Conservation (phyloP, 2,797 vertebrate genomes). For the Tokudaia muenninki region DNA sequence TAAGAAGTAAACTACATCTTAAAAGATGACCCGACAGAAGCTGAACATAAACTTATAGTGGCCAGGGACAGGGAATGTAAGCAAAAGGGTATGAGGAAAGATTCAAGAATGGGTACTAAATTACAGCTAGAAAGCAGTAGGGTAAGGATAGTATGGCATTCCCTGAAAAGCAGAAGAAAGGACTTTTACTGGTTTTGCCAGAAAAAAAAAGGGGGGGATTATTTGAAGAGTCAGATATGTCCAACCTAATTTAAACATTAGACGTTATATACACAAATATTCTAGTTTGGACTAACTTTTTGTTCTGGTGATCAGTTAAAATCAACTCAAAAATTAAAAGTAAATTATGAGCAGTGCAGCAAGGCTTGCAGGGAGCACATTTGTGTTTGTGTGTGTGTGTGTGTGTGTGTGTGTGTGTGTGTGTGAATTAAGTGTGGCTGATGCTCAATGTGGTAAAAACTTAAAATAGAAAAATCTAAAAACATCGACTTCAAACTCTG, state of each 20-base stretch:
- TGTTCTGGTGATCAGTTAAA: not conserved
- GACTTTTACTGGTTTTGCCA: not conserved
- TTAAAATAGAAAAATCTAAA: not conserved
- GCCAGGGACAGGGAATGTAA: too few species aligned
- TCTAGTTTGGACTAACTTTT: not conserved
- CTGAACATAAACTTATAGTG: not conserved
- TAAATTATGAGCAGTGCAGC: not conserved
- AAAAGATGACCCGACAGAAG: not conserved
- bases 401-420: not conserved
- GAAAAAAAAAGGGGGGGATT: not conserved
- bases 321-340: not conserved
- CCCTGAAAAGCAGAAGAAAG: not conserved
- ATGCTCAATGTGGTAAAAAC: not conserved
- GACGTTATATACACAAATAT: too few species aligned
- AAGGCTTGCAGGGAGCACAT: not conserved
- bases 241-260: not conserved
- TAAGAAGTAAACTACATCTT: not conserved
- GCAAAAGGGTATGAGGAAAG: not conserved
- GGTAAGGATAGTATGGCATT: not conserved
- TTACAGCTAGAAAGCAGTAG: not conserved
- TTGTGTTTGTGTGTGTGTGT: not conserved
- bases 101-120: not conserved
- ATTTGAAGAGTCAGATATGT: not conserved
- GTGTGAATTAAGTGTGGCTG: not conserved
- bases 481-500: not conserved